Evolutionary conservation across 2,113 vertebrate species (phyloP).

Genomic region (Poecile atricapillus): DNA sequence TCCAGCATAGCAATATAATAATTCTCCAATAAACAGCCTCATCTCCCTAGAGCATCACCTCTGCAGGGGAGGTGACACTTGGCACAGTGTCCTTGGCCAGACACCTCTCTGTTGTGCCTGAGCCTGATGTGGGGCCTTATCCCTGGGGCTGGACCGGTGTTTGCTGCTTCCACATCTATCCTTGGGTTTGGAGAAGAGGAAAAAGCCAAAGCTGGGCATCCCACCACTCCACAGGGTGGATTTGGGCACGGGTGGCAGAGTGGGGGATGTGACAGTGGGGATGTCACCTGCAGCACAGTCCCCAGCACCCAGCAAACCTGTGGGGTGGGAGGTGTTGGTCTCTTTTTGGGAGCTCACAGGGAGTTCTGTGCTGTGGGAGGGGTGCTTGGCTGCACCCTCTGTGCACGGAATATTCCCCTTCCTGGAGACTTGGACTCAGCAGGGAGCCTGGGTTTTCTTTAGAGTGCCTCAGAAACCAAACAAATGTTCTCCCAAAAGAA

Average conservation of each 20-base stretch:
- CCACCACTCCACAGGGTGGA: rapidly evolving
- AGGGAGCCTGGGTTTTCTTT: background rate
- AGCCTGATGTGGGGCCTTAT: background rate
- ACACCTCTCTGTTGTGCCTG: rapidly evolving
- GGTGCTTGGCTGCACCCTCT: rapidly evolving
- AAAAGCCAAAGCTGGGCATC: background rate
- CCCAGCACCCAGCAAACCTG: rapidly evolving
- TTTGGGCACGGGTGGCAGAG: background rate
- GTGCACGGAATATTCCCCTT: background rate
- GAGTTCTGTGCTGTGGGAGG: background rate
- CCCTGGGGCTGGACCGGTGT: background rate
- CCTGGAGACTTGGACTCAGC: background rate
- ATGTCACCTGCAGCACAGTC: rapidly evolving
- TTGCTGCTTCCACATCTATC: background rate
- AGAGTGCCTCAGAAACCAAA: background rate
- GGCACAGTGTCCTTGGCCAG: background rate
- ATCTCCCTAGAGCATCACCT: background rate
- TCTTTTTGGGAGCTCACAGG: background rate
- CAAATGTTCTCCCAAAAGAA: background rate
- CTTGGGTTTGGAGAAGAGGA: background rate
- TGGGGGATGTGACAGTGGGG: background rate
- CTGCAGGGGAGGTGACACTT: background rate
- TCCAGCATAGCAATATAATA: background rate
- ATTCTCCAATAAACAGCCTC: background rate
- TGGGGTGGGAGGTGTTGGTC: background rate